phyloP scores from a whole-genome alignment of 1,140 invertebrate genomes.

The Sycophaga agraensis region DNA sequence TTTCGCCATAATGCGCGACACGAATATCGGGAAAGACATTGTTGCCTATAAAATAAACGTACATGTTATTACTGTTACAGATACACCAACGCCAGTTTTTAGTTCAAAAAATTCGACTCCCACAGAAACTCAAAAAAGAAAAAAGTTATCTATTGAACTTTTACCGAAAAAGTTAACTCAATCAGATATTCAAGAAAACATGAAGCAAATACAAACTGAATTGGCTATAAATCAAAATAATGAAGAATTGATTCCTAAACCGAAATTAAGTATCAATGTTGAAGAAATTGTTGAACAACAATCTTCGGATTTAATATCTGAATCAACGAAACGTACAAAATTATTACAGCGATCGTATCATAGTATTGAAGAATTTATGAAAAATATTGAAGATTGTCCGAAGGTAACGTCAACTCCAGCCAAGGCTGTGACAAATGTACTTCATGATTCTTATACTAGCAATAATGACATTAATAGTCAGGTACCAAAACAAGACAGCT shows the following conservation, averaged over 20 bases:
- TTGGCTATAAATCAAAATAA: neutral
- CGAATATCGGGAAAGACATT: no score
- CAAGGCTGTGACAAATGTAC: conserved; percentile 30
- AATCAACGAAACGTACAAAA: neutral
- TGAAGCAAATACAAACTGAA: neutral
- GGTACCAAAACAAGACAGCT: conserved; percentile 44
- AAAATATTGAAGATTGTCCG: conserved; percentile 26
- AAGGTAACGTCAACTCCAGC: conserved; percentile 34
- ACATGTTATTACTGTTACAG: conserved; percentile 19
- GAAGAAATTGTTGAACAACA: conserved; percentile 9
- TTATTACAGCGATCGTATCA: conserved; percentile 35
- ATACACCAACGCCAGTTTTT: conserved; percentile 29
- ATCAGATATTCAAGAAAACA: conserved; percentile 29
- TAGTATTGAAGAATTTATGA: conserved; percentile 41
- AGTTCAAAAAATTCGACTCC: conserved; percentile 33
- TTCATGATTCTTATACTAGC: conserved; percentile 29
- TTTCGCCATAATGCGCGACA: no score
- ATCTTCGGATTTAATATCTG: neutral
- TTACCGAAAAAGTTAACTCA: conserved; percentile 39
- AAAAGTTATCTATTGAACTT: conserved; percentile 30
- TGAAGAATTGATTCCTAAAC: neutral
- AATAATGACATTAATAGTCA: conserved; percentile 31
- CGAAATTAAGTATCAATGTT: neutral
- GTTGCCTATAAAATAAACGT: no score
- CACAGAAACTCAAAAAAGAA: conserved; percentile 24